A percentile compares a stretch with the other conserved stretches of the same genome.
These are phyloP conservation scores for Agrotis ipsilon DNA, from an alignment of 2,888 invertebrate species.

Conservation along the genomic window DNA sequence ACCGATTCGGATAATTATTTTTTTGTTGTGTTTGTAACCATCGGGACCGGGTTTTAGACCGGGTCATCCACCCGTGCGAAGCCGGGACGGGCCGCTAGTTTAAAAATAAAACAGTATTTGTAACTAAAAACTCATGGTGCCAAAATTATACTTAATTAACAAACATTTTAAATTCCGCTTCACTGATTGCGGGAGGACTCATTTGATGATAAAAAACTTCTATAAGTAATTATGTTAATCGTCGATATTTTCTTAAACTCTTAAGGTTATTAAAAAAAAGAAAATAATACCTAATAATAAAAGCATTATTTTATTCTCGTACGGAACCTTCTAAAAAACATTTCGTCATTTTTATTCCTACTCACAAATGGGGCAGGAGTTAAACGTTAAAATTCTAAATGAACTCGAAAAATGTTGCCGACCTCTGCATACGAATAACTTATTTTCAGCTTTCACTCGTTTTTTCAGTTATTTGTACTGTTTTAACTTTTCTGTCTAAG, in stretches of 20 bases:
- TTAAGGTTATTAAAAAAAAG: too few relatives aligned
- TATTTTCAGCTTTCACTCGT: slow-evolving; percentile 35
- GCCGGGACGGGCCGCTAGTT: too few relatives aligned
- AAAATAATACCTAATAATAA: too few relatives aligned
- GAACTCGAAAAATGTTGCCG: slow-evolving; percentile 56
- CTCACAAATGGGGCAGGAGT: slow-evolving; percentile 44
- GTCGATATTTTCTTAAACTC: background rate
- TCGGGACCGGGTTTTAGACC: too few relatives aligned
- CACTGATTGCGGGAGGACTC: too few relatives aligned
- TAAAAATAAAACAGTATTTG: background rate
- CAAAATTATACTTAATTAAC: background rate
- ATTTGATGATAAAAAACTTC: too few relatives aligned
- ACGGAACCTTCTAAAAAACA: slow-evolving; percentile 35
- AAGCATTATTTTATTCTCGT: background rate
- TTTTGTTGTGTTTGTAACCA: too few relatives aligned
- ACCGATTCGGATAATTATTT: too few relatives aligned
- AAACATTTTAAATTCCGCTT: slow-evolving; percentile 14
- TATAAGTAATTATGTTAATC: background rate
- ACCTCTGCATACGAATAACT: slow-evolving; percentile 58
- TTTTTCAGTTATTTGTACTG: slow-evolving; percentile 17
- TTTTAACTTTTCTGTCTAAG: background rate
- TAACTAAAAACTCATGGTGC: background rate
- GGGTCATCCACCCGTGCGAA: too few relatives aligned
- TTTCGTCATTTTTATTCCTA: slow-evolving; percentile 13
- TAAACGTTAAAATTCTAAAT: slow-evolving; percentile 64